Evolutionary conservation across 1,140 invertebrate genomes (phyloP).

Genomic region (Drosophila setifemur): DNA sequence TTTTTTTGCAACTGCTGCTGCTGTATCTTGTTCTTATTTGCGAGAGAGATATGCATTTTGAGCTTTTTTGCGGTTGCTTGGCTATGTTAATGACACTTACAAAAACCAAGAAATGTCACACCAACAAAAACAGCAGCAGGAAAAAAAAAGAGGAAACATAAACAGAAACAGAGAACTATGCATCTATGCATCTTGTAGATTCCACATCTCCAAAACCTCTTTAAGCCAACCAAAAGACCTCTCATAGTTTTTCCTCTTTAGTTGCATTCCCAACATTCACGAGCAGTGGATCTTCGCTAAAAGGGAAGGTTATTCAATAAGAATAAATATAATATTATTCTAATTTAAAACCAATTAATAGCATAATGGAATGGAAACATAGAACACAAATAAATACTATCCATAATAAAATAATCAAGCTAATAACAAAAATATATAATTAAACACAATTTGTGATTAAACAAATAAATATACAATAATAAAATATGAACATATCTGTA

Average conservation of each 20-base stretch:
- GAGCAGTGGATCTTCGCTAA: background rate
- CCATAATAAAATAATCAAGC: no score
- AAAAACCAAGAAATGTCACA: constrained; percentile 27
- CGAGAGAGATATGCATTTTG: constrained; percentile 71
- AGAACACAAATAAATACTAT: no score
- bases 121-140: constrained; percentile 2
- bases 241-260: background rate
- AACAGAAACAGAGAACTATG: background rate
- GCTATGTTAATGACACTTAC: constrained; percentile 78
- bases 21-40: constrained; percentile 20
- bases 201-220: constrained; percentile 24
- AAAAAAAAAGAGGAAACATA: constrained; percentile 15
- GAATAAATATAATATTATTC: no score
- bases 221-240: no score
- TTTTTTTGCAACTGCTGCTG: constrained; percentile 9
- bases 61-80: constrained; percentile 77
- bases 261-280: background rate
- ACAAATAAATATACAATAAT: no score
- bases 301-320: no score
- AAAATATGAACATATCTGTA: no score
- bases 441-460: no score
- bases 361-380: no score
- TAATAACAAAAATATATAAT: no score
- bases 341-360: no score
- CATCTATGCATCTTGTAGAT: constrained; percentile 18